Conservation (phyloP, 2,888 invertebrate species). For the Branchinecta sandiegonensis region DNA sequence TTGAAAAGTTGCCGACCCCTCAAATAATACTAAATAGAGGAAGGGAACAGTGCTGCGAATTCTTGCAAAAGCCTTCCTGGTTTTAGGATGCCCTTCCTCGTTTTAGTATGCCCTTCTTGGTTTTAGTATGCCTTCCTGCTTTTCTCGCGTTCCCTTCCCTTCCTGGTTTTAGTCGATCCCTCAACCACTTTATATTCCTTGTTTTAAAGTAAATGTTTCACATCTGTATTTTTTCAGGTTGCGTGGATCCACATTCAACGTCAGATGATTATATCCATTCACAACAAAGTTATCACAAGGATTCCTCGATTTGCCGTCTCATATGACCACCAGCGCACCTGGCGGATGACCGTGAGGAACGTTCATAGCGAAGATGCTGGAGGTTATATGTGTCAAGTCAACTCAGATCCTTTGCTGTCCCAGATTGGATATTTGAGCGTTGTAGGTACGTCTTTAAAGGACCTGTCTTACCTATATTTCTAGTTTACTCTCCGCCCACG, state of each 20-base stretch:
- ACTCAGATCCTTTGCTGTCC: slow-evolving; percentile 87
- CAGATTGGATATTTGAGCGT: slow-evolving; percentile 86
- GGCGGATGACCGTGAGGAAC: slow-evolving; percentile 75
- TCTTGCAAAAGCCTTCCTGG: no score
- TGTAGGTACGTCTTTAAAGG: slow-evolving; percentile 52
- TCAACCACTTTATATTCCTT: no score
- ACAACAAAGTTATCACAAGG: slow-evolving; percentile 76
- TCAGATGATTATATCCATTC: slow-evolving; percentile 83
- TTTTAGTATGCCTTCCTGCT: no score
- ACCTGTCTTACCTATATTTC: background rate
- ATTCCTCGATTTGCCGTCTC: slow-evolving; percentile 78
- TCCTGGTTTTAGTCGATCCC: no score
- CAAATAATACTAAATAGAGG: no score
- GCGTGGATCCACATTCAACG: slow-evolving; percentile 91
- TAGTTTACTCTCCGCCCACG: no score
- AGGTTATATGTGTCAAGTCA: slow-evolving; percentile 78
- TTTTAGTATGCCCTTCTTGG: no score
- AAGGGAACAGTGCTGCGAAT: no score
- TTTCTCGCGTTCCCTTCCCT: no score
- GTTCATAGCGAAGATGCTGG: slow-evolving; percentile 72
- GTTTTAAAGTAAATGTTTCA: no score
- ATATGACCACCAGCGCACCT: slow-evolving; percentile 69
- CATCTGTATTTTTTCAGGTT: slow-evolving; percentile 45
- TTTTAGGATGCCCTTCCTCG: no score
- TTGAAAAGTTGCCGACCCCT: no score